phyloP scores from a whole-genome alignment of 2,888 invertebrate species.

The Trachelus stipa region DNA sequence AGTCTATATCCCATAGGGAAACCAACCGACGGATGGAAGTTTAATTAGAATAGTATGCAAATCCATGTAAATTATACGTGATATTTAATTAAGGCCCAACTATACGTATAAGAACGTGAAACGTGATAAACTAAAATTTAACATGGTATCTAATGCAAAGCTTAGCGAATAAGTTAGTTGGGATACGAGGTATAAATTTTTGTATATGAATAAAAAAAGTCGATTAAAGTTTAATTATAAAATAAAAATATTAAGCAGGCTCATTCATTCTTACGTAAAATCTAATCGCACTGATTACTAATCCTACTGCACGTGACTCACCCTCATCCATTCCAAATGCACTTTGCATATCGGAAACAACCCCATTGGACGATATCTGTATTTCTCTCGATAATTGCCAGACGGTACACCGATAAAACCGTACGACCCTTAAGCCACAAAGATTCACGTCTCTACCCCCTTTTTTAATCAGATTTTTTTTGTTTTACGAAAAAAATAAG shows the following conservation, averaged over 20 bases:
- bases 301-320: background rate
- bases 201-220: no score
- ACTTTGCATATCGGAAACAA: background rate
- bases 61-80: constrained; percentile 18
- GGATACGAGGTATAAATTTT: background rate
- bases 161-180: background rate
- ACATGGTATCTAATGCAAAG: background rate
- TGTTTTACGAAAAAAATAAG: background rate
- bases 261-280: background rate
- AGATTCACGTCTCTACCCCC: background rate
- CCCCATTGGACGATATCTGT: background rate
- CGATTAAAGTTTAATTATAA: background rate
- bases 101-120: background rate
- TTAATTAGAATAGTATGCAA: constrained; percentile 24
- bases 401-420: background rate
- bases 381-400: background rate
- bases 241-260: background rate
- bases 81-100: constrained; percentile 20
- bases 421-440: background rate
- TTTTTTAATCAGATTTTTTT: background rate
- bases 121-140: background rate
- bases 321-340: background rate
- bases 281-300: background rate
- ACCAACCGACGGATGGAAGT: background rate
- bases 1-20: background rate